Conservation (phyloP, 2,888 invertebrate species). For the Drosophila affinis region DNA sequence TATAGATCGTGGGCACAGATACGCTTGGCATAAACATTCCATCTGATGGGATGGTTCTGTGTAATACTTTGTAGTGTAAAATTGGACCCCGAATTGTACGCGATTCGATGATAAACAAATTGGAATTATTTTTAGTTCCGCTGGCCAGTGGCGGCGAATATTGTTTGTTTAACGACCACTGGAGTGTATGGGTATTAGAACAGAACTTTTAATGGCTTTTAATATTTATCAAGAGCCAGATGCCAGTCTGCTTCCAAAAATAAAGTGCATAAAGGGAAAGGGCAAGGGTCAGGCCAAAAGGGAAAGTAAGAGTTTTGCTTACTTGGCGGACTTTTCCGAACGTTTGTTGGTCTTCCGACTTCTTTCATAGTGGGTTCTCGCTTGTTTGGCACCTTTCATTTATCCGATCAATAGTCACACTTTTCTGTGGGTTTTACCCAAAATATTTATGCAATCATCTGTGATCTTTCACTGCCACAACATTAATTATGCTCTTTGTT, state of each 20-base stretch:
- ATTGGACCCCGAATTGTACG: constrained; percentile 34
- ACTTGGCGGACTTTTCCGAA: constrained; percentile 75
- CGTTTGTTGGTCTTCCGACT: constrained; percentile 77
- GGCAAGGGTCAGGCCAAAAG: background rate
- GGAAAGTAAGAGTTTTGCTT: constrained; percentile 42
- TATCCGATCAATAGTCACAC: constrained; percentile 38
- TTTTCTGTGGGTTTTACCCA: constrained; percentile 15
- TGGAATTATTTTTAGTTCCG: constrained; percentile 48
- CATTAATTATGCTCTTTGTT: constrained; percentile 23
- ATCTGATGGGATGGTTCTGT: constrained; percentile 8
- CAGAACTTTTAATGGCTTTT: constrained; percentile 66
- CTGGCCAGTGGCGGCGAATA: constrained; percentile 30
- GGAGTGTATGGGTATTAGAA: constrained; percentile 62
- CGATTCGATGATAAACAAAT: constrained; percentile 63
- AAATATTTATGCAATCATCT: constrained; percentile 32
- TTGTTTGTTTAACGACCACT: constrained; percentile 70
- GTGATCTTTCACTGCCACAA: constrained; percentile 17
- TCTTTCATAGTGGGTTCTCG: constrained; percentile 75
- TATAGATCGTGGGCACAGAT: constrained; percentile 11
- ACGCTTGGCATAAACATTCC: constrained; percentile 49
- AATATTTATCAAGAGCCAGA: constrained; percentile 62
- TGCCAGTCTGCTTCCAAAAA: constrained; percentile 41
- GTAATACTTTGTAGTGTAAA: constrained; percentile 48
- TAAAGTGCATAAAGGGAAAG: constrained; percentile 18
- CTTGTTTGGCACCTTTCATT: constrained; percentile 79